phyloP scores from a whole-genome alignment of 2,113 vertebrate genomes.

The Tricholaema leucomelas region DNA sequence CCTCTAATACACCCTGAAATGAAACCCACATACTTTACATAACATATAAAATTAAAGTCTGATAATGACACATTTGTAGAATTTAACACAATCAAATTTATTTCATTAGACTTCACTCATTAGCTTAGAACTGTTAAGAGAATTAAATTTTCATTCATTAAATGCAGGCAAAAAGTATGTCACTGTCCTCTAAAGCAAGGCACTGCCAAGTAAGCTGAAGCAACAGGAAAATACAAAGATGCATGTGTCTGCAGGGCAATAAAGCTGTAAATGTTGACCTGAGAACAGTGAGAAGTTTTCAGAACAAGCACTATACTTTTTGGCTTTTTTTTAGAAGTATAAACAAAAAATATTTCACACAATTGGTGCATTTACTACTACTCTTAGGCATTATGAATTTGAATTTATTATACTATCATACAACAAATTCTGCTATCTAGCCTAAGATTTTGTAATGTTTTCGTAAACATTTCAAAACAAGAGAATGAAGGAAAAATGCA shows the following conservation, averaged over 20 bases:
- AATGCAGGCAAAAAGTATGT: neutral
- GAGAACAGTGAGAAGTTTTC: neutral
- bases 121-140: neutral
- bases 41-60: neutral
- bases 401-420: neutral
- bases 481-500: neutral
- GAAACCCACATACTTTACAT: neutral
- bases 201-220: neutral
- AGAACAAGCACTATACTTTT: neutral
- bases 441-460: neutral
- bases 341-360: neutral
- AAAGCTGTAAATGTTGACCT: neutral
- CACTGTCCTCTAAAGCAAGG: neutral
- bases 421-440: neutral
- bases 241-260: neutral
- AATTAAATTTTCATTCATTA: neutral
- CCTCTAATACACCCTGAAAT: slow-evolving; percentile 5
- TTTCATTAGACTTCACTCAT: neutral
- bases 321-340: neutral
- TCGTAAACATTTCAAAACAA: neutral
- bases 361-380: neutral
- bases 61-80: neutral
- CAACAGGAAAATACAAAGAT: neutral
- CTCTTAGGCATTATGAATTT: neutral
- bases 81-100: neutral